Percentiles rank a stretch among this genome's conserved stretches.
Conservation (phyloP, 92 coral and sea anemone genomes). For the Epizoanthus scotinus region DNA sequence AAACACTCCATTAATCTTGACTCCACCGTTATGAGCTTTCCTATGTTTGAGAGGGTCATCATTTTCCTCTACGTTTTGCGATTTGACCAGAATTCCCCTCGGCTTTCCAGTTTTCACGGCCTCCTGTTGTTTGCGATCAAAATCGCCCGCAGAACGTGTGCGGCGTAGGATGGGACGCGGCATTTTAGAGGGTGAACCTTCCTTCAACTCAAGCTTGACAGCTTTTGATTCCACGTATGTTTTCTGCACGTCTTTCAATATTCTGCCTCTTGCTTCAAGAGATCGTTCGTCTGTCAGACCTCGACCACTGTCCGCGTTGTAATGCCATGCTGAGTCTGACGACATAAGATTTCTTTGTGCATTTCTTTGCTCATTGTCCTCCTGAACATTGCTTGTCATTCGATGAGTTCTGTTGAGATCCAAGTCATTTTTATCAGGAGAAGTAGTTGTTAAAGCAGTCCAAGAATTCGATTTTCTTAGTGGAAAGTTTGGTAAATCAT, state of each 20-base stretch:
- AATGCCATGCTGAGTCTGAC: conserved; percentile 45
- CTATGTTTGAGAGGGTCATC: conserved; percentile 54
- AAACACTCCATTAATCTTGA: conserved; percentile 90
- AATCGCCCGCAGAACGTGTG: conserved; percentile 86
- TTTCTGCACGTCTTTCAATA: conserved; percentile 46
- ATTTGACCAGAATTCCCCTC: conserved; percentile 83
- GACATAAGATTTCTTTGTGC: conserved; percentile 58
- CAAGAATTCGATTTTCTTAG: conserved; percentile 80
- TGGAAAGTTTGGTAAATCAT: conserved; percentile 48
- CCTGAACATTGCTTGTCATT: conserved; percentile 10
- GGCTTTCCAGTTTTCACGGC: conserved; percentile 70
- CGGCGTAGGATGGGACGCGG: conserved; percentile 89
- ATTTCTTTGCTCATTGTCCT: conserved; percentile 43
- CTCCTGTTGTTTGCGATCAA: conserved; percentile 72
- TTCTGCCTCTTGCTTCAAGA: conserved; percentile 48
- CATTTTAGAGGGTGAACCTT: conserved; percentile 71
- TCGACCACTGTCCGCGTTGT: conserved; percentile 4
- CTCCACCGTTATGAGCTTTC: conserved; percentile 55
- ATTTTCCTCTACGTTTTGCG: conserved; percentile 71
- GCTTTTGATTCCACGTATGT: conserved; percentile 87
- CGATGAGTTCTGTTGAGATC: conserved; percentile 13
- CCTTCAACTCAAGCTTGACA: conserved; percentile 78
- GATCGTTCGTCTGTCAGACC: conserved; percentile 12
- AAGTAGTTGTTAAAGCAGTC: conserved; percentile 63
- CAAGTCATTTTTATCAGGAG: conserved; percentile 25